Evolutionary conservation across 2,113 vertebrate genomes (phyloP).

Genomic region (Picathartes gymnocephalus): DNA sequence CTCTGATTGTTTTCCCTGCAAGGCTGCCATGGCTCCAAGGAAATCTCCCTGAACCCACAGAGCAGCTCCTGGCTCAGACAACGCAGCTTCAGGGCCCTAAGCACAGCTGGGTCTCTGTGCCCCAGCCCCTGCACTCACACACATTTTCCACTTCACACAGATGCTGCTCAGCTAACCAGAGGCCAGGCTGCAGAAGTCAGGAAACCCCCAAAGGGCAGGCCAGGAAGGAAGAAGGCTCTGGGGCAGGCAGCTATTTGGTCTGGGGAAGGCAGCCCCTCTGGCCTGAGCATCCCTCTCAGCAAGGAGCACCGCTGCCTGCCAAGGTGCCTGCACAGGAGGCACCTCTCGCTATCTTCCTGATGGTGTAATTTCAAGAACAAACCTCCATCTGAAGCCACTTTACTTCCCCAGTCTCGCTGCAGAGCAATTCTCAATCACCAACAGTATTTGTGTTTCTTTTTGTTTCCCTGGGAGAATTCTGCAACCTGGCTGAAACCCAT

Average conservation of each 20-base stretch:
- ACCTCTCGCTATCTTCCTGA: neutral
- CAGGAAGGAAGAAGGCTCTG: neutral
- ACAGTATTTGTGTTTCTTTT: neutral
- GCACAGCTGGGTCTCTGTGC: neutral
- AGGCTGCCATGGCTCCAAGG: neutral
- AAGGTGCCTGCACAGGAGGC: neutral
- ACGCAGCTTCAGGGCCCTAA: neutral
- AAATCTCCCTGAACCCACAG: neutral
- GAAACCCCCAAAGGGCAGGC: neutral
- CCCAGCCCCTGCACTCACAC: neutral
- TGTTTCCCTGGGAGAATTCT: neutral
- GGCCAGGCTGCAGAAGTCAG: neutral
- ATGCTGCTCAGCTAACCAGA: neutral
- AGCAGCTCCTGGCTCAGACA: neutral
- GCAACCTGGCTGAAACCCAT: neutral
- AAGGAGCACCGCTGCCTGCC: neutral
- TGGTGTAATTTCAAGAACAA: neutral
- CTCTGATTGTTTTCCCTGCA: neutral
- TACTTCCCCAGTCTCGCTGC: neutral
- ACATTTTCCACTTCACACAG: neutral
- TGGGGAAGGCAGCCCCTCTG: neutral
- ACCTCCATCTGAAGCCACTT: neutral
- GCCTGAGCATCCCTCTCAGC: neutral
- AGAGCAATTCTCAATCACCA: neutral
- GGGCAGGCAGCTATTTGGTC: neutral